Conservation (phyloP, 2,797 vertebrate genomes). For the Valencia hispanica region DNA sequence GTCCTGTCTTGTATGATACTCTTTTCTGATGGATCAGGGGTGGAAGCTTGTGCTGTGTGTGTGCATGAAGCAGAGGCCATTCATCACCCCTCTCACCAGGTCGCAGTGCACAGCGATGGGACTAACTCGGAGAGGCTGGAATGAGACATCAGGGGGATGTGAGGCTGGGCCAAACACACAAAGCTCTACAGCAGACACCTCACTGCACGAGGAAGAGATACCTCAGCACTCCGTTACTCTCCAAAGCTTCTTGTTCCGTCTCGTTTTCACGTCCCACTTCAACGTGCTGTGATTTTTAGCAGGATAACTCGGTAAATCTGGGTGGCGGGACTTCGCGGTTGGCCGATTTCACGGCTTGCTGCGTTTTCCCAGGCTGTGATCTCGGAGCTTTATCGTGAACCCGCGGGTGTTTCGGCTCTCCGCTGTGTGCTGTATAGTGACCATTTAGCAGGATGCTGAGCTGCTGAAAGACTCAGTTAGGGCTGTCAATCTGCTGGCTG, state of each 20-base stretch:
- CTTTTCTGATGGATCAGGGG: slow-evolving; percentile 57
- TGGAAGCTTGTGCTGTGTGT: slow-evolving; percentile 42
- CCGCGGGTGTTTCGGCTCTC: slow-evolving; percentile 42
- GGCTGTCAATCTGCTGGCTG: slow-evolving; percentile 66
- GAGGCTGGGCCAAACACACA: slow-evolving; percentile 50
- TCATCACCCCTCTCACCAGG: slow-evolving; percentile 53
- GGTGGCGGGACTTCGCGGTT: slow-evolving; percentile 65
- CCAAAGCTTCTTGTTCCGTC: slow-evolving; percentile 26
- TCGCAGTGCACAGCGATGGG: slow-evolving; percentile 34
- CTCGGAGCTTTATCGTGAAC: slow-evolving; percentile 46
- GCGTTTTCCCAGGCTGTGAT: slow-evolving; percentile 46
- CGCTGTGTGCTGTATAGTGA: slow-evolving; percentile 42
- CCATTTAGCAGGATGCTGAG: slow-evolving; percentile 63
- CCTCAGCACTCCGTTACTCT: slow-evolving; percentile 37
- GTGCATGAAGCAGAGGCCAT: slow-evolving; percentile 52
- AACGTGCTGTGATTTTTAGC: slow-evolving; percentile 25
- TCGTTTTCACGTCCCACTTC: slow-evolving; percentile 32
- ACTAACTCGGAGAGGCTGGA: slow-evolving; percentile 45
- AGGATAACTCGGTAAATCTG: slow-evolving; percentile 54
- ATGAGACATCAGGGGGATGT: slow-evolving; percentile 74
- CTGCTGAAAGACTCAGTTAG: slow-evolving; percentile 68
- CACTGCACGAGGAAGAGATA: slow-evolving; percentile 46
- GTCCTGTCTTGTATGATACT: slow-evolving; percentile 54
- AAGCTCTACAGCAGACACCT: slow-evolving; percentile 44
- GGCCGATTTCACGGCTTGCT: slow-evolving; percentile 64